Evolutionary conservation across 2,797 vertebrate genomes (phyloP).

Genomic region (Pachyuromys duprasi): DNA sequence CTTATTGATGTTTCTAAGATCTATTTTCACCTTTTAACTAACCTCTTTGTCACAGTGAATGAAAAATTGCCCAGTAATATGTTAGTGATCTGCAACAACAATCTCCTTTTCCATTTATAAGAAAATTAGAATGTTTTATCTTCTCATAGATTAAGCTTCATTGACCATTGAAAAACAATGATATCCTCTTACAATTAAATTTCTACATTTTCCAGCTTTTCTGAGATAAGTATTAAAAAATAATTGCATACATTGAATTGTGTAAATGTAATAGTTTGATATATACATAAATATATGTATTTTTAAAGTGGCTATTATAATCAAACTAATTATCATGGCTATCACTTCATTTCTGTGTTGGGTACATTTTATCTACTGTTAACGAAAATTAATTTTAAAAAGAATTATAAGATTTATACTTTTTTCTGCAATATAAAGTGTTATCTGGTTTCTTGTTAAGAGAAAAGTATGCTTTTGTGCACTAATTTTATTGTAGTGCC

Average conservation of each 20-base stretch:
- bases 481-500: background rate
- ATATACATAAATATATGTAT: background rate
- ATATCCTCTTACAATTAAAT: constrained; percentile 39
- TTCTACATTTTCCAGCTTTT: constrained; percentile 9
- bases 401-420: constrained; percentile 11
- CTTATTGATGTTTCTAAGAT: constrained; percentile 27
- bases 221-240: background rate
- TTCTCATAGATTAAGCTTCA: background rate
- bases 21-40: constrained; percentile 23
- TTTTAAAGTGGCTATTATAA: background rate
- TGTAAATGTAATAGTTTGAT: background rate
- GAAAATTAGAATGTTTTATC: constrained; percentile 16
- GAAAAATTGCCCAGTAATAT: constrained; percentile 10
- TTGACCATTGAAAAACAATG: background rate
- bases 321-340: background rate
- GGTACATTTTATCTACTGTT: background rate
- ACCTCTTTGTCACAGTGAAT: constrained; percentile 24
- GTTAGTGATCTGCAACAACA: background rate
- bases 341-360: background rate
- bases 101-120: constrained; percentile 42
- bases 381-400: constrained; percentile 15
- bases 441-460: background rate
- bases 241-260: background rate
- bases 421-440: constrained; percentile 4
- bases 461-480: background rate